phyloP scores from a whole-genome alignment of 2,888 invertebrate species.

The Andrena dorsata region DNA sequence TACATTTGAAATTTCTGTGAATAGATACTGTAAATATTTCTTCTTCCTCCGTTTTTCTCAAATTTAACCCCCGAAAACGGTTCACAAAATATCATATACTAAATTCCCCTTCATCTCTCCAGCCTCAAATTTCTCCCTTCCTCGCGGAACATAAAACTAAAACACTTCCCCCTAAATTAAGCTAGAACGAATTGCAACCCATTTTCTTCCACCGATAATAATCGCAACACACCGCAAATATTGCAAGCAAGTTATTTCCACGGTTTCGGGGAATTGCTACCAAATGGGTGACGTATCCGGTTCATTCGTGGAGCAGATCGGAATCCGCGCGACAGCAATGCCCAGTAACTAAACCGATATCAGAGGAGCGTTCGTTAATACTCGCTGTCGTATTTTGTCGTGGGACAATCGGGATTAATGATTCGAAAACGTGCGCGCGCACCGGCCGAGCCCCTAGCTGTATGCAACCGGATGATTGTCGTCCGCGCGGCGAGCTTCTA shows the following conservation, averaged over 20 bases:
- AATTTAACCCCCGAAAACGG: too few species aligned
- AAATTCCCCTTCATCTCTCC: too few species aligned
- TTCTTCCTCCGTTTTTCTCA: too few species aligned
- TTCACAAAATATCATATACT: too few species aligned
- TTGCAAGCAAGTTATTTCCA: background rate
- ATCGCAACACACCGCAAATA: background rate
- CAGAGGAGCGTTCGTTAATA: conserved; percentile 25
- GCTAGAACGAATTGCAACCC: background rate
- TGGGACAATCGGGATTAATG: conserved; percentile 63
- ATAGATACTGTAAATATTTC: too few species aligned
- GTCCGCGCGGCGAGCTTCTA: conserved; percentile 18
- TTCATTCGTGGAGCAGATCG: background rate
- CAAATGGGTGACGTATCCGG: background rate
- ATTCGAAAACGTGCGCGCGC: conserved; percentile 57
- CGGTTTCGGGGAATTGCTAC: background rate
- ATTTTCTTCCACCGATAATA: background rate
- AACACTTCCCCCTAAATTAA: background rate
- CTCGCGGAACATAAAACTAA: background rate
- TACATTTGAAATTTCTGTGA: too few species aligned
- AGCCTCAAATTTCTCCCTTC: background rate
- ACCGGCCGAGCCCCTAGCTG: background rate
- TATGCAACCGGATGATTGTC: conserved; percentile 42
- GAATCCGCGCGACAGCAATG: conserved; percentile 24
- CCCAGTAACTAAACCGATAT: conserved; percentile 39
- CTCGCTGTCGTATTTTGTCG: conserved; percentile 25